Conservation (phyloP, 2,888 invertebrate species). For the Acanthococcus lagerstroemiae region DNA sequence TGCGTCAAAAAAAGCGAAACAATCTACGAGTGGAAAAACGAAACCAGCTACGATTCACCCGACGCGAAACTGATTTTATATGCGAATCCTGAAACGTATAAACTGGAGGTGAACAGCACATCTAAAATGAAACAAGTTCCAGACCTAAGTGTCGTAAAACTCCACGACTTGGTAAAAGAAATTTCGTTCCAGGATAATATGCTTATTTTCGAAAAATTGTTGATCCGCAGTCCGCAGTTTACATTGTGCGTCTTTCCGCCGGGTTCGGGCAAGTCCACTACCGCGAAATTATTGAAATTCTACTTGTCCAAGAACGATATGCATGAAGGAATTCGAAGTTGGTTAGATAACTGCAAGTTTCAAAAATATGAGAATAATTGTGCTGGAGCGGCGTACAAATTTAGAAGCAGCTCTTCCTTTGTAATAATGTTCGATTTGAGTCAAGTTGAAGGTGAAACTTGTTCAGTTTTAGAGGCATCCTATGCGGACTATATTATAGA, state of each 20-base stretch:
- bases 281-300: background rate
- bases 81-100: background rate
- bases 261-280: slow-evolving; percentile 1
- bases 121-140: background rate
- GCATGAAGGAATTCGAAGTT: background rate
- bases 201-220: background rate
- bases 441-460: background rate
- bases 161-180: background rate
- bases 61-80: background rate
- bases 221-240: background rate
- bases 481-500: background rate
- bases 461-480: background rate
- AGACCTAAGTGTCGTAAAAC: background rate
- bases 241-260: slow-evolving; percentile 8
- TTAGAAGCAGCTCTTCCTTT: slow-evolving; percentile 1
- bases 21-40: background rate
- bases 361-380: slow-evolving; percentile 1
- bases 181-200: slow-evolving; percentile 3
- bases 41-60: background rate
- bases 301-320: slow-evolving; percentile 2
- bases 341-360: slow-evolving; percentile 7
- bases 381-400: background rate
- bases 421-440: slow-evolving; percentile 4
- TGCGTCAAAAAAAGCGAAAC: background rate
- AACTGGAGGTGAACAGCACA: background rate